Percentiles rank a stretch among this genome's conserved stretches.
Conservation (phyloP, 1,140 invertebrate genomes). For the Bombus haemorrhoidalis region DNA sequence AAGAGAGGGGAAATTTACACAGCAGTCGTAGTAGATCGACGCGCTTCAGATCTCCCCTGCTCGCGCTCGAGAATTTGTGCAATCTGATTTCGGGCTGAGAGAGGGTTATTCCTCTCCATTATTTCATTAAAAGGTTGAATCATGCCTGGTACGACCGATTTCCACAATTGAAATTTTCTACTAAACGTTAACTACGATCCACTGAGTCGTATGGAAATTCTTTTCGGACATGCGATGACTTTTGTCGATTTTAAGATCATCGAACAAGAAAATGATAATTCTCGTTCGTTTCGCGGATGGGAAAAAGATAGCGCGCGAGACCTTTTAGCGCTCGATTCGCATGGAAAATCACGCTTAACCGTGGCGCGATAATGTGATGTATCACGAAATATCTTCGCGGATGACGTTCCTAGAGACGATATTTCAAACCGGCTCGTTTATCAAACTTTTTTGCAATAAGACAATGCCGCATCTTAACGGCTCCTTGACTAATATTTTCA, state of each 20-base stretch:
- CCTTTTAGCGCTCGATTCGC: not conserved
- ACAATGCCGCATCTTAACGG: conserved; percentile 48
- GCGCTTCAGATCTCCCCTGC: not conserved
- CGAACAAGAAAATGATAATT: not conserved
- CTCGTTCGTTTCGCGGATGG: not conserved
- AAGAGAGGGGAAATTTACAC: conserved; percentile 17
- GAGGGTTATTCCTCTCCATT: conserved; percentile 31
- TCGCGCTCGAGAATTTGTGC: conserved; percentile 17
- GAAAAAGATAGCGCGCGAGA: not conserved
- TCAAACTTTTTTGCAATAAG: conserved; percentile 30
- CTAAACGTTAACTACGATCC: not conserved
- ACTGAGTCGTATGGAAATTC: not conserved
- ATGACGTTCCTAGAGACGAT: not conserved
- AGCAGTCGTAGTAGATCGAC: conserved; percentile 29
- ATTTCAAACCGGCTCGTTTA: conserved; percentile 39
- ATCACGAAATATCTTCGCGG: conserved; percentile 9
- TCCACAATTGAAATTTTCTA: not conserved
- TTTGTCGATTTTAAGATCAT: not conserved
- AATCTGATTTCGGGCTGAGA: conserved; percentile 8
- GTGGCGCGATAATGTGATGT: conserved; percentile 10
- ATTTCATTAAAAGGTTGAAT: conserved; percentile 23
- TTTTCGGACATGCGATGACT: not conserved
- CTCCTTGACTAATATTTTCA: conserved; percentile 47
- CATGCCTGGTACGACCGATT: not conserved
- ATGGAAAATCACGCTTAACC: conserved; percentile 21